A percentile compares a stretch with the other conserved stretches of the same genome.
Evolutionary conservation across 1,140 invertebrate species (phyloP).

Genomic region (Ooceraea biroi): DNA sequence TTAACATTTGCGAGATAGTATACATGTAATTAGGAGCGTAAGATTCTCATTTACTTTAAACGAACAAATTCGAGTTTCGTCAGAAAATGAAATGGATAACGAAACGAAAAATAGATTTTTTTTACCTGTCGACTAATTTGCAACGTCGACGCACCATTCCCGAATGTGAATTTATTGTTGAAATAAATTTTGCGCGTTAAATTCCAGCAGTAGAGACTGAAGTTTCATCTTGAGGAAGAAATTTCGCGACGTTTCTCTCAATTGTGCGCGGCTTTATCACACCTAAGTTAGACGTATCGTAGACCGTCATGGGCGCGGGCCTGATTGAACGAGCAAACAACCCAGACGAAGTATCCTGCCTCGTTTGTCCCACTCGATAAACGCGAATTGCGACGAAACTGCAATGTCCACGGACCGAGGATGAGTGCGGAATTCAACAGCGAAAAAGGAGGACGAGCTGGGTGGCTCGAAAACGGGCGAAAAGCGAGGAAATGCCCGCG

Average conservation of each 20-base stretch:
- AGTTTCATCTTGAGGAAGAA: background rate
- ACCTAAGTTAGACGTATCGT: conserved; percentile 53
- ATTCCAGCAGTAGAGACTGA: background rate
- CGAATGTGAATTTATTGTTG: background rate
- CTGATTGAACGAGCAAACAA: conserved; percentile 67
- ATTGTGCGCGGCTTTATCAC: conserved; percentile 18
- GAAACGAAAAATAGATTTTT: too few species aligned
- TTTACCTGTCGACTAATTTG: too few species aligned
- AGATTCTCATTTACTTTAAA: too few species aligned
- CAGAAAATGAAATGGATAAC: too few species aligned
- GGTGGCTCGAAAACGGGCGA: conserved; percentile 3
- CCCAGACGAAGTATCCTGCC: conserved; percentile 55
- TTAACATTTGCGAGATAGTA: background rate
- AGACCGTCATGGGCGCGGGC: conserved; percentile 37
- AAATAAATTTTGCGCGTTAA: background rate
- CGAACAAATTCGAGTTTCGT: too few species aligned
- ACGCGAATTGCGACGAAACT: conserved; percentile 69
- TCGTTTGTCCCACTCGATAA: conserved; percentile 69
- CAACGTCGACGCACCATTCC: background rate
- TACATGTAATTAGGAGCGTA: background rate
- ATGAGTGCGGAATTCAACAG: conserved; percentile 63
- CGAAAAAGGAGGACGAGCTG: conserved; percentile 34
- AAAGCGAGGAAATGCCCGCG: background rate
- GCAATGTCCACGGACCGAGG: conserved; percentile 61
- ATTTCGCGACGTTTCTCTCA: conserved; percentile 1